Conservation (phyloP, 2,888 invertebrate species). For the Cheilosia variabilis region DNA sequence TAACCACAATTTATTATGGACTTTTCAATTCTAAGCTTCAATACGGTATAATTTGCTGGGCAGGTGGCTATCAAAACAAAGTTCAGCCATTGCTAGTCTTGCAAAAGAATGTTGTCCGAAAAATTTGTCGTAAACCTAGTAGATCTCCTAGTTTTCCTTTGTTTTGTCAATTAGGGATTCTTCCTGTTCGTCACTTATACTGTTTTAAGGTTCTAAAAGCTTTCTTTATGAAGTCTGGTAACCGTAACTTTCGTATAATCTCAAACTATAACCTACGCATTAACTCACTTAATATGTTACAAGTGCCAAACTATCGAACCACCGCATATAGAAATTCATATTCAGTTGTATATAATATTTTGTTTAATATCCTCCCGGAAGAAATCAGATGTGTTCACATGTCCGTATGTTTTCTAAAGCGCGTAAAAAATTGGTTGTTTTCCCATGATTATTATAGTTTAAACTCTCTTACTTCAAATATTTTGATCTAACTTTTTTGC, state of each 20-base stretch:
- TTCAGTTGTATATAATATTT: no score
- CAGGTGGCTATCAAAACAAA: slow-evolving; percentile 16
- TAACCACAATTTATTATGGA: no score
- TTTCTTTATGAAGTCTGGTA: no score
- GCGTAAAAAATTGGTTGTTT: not conserved
- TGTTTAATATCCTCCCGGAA: no score
- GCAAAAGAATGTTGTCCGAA: slow-evolving; percentile 13
- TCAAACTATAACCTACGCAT: no score
- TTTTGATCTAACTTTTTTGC: no score
- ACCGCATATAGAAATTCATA: no score
- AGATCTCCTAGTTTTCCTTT: slow-evolving; percentile 17
- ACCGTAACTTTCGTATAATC: no score
- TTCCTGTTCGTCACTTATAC: slow-evolving; percentile 2
- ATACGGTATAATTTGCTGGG: slow-evolving; percentile 22
- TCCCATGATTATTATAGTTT: no score
- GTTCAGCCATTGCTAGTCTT: slow-evolving; percentile 19
- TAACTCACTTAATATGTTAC: slow-evolving; percentile 11
- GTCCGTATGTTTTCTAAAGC: not conserved
- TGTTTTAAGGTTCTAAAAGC: no score
- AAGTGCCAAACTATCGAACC: slow-evolving; percentile 5
- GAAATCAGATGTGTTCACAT: not conserved
- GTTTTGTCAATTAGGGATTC: slow-evolving; percentile 28
- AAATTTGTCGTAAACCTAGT: not conserved
- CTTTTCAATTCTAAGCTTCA: slow-evolving; percentile 9
- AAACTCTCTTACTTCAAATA: no score